Percentiles rank a stretch among this genome's conserved stretches.
Evolutionary conservation across 2,888 invertebrate species (phyloP).

Genomic region (Petrophora chlorosata): DNA sequence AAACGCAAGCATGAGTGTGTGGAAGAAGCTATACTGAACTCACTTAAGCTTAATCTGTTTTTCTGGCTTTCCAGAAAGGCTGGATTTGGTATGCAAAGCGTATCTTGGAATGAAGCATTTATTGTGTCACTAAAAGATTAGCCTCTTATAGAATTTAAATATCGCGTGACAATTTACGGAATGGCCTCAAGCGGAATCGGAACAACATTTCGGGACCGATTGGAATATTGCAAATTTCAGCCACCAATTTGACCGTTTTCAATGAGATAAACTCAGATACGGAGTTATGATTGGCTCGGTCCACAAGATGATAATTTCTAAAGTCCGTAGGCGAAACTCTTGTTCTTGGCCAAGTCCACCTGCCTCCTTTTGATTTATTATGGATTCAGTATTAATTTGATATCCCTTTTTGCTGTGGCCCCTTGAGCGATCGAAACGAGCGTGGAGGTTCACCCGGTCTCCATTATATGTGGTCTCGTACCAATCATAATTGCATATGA

Average conservation of each 20-base stretch:
- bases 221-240: slow-evolving; percentile 60
- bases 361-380: slow-evolving; percentile 82
- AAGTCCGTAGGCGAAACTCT: slow-evolving; percentile 79
- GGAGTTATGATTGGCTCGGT: slow-evolving; percentile 35
- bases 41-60: slow-evolving; percentile 2
- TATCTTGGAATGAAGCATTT: slow-evolving; percentile 13
- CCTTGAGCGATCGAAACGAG: slow-evolving; percentile 79
- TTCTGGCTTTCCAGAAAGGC: background rate
- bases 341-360: slow-evolving; percentile 76
- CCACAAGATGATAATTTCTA: slow-evolving; percentile 74
- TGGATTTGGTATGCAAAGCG: background rate
- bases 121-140: slow-evolving; percentile 26
- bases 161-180: slow-evolving; percentile 55
- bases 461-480: slow-evolving; percentile 78
- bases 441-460: slow-evolving; percentile 66
- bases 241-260: slow-evolving; percentile 40
- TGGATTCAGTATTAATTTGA: slow-evolving; percentile 84
- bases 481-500: slow-evolving; percentile 81
- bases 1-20: slow-evolving; percentile 48
- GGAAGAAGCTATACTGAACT: slow-evolving; percentile 13
- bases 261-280: slow-evolving; percentile 34
- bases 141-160: slow-evolving; percentile 33
- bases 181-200: slow-evolving; percentile 42
- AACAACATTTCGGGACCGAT: slow-evolving; percentile 43
- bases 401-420: slow-evolving; percentile 81